Evolutionary conservation across 2,113 vertebrate genomes (phyloP).

Genomic region (Cygnus buccinator): DNA sequence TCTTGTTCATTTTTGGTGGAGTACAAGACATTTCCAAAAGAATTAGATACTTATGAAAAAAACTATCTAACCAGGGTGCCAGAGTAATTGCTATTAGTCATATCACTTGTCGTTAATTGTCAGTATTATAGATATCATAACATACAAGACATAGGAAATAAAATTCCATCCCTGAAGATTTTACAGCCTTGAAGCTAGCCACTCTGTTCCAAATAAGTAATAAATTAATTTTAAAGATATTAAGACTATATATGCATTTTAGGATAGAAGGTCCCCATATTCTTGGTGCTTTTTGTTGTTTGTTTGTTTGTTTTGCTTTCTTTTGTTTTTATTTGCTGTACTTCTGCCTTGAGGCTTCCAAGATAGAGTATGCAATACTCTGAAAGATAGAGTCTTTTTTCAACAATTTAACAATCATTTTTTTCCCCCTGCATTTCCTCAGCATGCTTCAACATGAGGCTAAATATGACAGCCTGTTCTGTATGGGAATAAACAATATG

Average conservation of each 20-base stretch:
- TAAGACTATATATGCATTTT: not conserved
- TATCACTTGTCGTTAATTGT: not conserved
- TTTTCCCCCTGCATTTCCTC: not conserved
- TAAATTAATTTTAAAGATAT: not conserved
- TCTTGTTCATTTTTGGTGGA: not conserved
- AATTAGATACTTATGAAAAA: not conserved
- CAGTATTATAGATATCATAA: not conserved
- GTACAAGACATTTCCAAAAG: not conserved
- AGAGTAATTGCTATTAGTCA: not conserved
- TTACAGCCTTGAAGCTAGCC: not conserved
- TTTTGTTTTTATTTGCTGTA: not conserved
- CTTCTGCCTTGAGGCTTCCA: not conserved
- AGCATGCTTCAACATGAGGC: not conserved
- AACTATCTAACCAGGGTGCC: not conserved
- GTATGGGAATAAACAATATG: not conserved
- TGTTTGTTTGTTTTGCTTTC: not conserved
- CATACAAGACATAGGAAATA: not conserved
- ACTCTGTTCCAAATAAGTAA: not conserved
- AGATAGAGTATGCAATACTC: not conserved
- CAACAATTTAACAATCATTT: not conserved
- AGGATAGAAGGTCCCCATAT: not conserved
- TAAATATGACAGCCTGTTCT: not conserved
- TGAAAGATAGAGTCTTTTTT: not conserved
- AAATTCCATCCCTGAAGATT: not conserved
- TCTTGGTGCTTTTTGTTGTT: not conserved